Percentiles rank a stretch among this genome's conserved stretches.
Evolutionary conservation across 2,888 invertebrate species (phyloP).

Genomic region (Trichopoda pennipes): DNA sequence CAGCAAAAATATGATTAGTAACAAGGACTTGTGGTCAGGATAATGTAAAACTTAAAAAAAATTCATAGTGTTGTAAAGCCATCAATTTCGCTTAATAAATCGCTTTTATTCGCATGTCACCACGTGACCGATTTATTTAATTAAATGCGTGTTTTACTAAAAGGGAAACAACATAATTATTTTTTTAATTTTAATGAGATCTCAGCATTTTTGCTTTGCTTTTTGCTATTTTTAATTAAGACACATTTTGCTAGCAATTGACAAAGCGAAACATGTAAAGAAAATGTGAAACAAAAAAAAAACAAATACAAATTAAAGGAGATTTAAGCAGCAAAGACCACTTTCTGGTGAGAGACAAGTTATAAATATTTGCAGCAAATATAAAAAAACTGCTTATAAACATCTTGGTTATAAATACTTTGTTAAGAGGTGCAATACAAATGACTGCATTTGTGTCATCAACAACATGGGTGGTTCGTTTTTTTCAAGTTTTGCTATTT

Average conservation of each 20-base stretch:
- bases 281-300: background rate
- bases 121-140: no score
- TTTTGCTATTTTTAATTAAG: conserved; percentile 22
- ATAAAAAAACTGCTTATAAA: background rate
- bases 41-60: no score
- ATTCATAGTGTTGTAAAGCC: no score
- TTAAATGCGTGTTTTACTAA: no score
- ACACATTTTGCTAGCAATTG: conserved; percentile 20
- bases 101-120: no score
- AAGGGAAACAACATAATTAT: background rate
- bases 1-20: no score
- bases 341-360: conserved; percentile 34
- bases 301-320: background rate
- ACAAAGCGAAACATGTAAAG: conserved; percentile 27
- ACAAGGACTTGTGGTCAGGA: no score
- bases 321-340: background rate
- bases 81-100: no score
- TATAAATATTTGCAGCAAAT: conserved; percentile 21
- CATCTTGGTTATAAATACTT: conserved; percentile 36
- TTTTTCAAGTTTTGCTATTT: background rate
- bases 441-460: conserved; percentile 22
- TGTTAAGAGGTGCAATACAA: conserved; percentile 25
- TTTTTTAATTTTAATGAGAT: conserved; percentile 14
- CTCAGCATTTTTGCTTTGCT: background rate
- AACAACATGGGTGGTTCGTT: conserved; percentile 49